Evolutionary conservation across 2,113 vertebrate species (phyloP).

Genomic region (Colossoma macropomum): DNA sequence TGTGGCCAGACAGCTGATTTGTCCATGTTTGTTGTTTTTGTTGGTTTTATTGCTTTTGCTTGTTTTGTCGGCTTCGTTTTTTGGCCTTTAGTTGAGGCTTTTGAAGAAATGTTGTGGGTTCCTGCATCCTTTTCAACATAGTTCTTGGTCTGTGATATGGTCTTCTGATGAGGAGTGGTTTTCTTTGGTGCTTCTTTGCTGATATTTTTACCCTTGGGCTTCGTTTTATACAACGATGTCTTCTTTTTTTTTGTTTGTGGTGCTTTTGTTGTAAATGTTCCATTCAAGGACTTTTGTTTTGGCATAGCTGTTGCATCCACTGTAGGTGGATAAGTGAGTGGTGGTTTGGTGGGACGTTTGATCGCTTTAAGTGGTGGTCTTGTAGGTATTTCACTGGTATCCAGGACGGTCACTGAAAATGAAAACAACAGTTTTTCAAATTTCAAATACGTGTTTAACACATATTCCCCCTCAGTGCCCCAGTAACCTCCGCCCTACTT

Average conservation of each 20-base stretch:
- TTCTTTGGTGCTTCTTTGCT: constrained; percentile 28
- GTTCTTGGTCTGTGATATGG: constrained; percentile 22
- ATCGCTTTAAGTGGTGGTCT: constrained; percentile 70
- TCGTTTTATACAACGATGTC: constrained; percentile 25
- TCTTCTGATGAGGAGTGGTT: constrained; percentile 37
- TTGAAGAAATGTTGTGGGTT: neutral
- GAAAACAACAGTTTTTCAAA: constrained; percentile 34
- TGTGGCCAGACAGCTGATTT: neutral
- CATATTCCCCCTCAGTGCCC: neutral
- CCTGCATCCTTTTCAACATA: constrained; percentile 22
- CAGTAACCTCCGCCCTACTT: neutral
- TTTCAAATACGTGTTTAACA: neutral
- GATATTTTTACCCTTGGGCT: neutral
- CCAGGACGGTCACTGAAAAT: constrained; percentile 72
- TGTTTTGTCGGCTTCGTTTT: constrained; percentile 20
- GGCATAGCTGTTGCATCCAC: neutral
- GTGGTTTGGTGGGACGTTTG: constrained; percentile 63
- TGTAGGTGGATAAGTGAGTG: constrained; percentile 36
- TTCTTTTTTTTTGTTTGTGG: constrained; percentile 37
- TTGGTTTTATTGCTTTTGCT: constrained; percentile 18
- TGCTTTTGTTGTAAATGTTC: constrained; percentile 1
- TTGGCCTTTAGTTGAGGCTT: neutral
- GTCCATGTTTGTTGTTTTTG: constrained; percentile 16
- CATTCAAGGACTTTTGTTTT: neutral
- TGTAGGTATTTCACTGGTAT: constrained; percentile 68